Evolutionary conservation across 2,888 invertebrate species (phyloP).

Genomic region (Cryptops parisi): DNA sequence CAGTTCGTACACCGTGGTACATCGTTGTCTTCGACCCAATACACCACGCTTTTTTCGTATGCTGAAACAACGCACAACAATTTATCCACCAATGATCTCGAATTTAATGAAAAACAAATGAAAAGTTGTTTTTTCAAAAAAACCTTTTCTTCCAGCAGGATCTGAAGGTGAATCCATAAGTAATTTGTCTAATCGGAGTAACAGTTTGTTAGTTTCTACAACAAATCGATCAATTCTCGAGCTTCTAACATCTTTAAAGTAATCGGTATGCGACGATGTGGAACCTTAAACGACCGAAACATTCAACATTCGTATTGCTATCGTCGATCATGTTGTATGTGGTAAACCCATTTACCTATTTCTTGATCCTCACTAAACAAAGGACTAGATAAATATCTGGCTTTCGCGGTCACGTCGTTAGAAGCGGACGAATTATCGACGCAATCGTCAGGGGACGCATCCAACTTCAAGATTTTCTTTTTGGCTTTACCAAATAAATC

Average conservation of each 20-base stretch:
- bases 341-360: conserved; percentile 32
- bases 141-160: conserved; percentile 25
- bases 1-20: conserved; percentile 85
- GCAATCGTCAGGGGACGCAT: conserved; percentile 25
- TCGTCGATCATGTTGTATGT: too few relatives aligned
- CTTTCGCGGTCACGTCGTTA: too few relatives aligned
- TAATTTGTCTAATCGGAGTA: conserved; percentile 84
- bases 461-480: conserved; percentile 61
- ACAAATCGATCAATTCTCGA: conserved; percentile 70
- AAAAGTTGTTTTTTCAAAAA: not conserved
- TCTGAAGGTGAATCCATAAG: conserved; percentile 57
- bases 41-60: conserved; percentile 54
- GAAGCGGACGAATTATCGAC: too few relatives aligned
- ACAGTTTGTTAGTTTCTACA: conserved; percentile 85
- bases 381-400: too few relatives aligned
- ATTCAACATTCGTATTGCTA: too few relatives aligned
- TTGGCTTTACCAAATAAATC: conserved; percentile 62
- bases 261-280: conserved; percentile 50
- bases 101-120: not conserved
- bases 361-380: conserved; percentile 37
- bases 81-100: too few relatives aligned
- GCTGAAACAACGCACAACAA: conserved; percentile 34
- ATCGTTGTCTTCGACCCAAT: conserved; percentile 84
- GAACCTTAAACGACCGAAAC: conserved; percentile 36
- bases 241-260: conserved; percentile 53